These are phyloP conservation scores for Eulemur macaco DNA, from an alignment of 2,113 vertebrate genomes.

Conservation along the genomic window DNA sequence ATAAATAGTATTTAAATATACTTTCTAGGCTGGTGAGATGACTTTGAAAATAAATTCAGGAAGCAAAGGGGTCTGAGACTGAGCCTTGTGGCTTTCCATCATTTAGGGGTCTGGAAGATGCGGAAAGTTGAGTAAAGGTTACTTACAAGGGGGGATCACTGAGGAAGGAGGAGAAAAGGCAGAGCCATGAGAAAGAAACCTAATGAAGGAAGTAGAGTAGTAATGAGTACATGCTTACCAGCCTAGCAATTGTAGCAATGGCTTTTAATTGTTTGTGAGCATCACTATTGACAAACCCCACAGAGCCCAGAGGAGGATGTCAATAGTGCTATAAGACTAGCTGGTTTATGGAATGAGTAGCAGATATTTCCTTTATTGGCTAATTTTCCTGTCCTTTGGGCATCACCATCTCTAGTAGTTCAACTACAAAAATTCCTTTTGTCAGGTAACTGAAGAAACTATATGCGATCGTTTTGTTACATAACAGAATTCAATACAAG, in stretches of 20 bases:
- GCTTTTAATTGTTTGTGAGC: conserved; percentile 34
- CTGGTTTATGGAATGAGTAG: background rate
- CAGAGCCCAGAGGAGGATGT: background rate
- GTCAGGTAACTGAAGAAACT: background rate
- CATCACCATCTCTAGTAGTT: background rate
- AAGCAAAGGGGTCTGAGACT: background rate
- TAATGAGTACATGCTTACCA: background rate
- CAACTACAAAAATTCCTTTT: background rate
- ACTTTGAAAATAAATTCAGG: background rate
- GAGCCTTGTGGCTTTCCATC: background rate
- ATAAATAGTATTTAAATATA: background rate
- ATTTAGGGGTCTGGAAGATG: background rate
- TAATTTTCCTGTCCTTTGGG: background rate
- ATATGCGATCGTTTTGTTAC: background rate
- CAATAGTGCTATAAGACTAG: background rate
- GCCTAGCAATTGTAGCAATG: background rate
- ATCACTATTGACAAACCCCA: conserved; percentile 1
- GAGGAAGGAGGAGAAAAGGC: background rate
- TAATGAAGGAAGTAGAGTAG: background rate
- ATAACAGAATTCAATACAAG: background rate
- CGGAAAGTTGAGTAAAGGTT: background rate
- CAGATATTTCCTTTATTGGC: background rate
- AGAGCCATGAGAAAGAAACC: background rate
- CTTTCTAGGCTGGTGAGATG: background rate
- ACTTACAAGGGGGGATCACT: background rate